These are phyloP conservation scores for Pinctada fucata DNA, from an alignment of 2,888 invertebrate species.

Conservation along the genomic window DNA sequence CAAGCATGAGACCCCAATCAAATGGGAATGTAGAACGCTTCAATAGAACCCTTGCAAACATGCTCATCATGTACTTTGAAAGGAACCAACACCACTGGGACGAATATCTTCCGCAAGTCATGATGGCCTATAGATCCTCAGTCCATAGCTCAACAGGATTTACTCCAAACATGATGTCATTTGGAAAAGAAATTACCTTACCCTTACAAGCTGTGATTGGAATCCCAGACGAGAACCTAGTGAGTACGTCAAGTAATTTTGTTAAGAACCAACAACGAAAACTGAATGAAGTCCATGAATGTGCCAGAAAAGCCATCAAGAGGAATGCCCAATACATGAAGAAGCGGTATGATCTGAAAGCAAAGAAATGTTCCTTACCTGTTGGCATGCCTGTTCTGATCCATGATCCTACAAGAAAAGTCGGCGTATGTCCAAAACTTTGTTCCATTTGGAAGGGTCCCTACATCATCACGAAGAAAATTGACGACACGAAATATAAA, in stretches of 20 bases:
- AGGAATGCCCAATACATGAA: not conserved
- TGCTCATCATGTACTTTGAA: not conserved
- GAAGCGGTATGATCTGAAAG: not conserved
- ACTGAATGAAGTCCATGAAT: not conserved
- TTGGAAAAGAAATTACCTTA: not conserved
- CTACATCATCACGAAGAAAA: not conserved
- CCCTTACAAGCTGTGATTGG: constrained; percentile 6
- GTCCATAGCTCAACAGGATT: not conserved
- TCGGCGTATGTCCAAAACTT: not conserved
- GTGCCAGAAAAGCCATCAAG: not conserved
- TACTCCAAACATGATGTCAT: not conserved
- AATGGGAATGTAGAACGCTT: not conserved
- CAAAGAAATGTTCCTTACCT: not conserved
- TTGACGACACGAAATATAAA: not conserved
- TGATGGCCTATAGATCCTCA: constrained; percentile 3
- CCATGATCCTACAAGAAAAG: not conserved
- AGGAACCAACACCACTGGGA: not conserved
- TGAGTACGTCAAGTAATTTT: not conserved
- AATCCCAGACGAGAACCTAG: not conserved
- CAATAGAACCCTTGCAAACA: not conserved
- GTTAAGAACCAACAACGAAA: not conserved
- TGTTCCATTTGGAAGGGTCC: not conserved
- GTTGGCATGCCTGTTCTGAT: not conserved
- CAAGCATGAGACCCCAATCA: not conserved
- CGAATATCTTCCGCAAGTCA: not conserved